Base-by-base conservation (phyloP, 2,113 vertebrate genomes). In the Podilymbus podiceps region DNA sequence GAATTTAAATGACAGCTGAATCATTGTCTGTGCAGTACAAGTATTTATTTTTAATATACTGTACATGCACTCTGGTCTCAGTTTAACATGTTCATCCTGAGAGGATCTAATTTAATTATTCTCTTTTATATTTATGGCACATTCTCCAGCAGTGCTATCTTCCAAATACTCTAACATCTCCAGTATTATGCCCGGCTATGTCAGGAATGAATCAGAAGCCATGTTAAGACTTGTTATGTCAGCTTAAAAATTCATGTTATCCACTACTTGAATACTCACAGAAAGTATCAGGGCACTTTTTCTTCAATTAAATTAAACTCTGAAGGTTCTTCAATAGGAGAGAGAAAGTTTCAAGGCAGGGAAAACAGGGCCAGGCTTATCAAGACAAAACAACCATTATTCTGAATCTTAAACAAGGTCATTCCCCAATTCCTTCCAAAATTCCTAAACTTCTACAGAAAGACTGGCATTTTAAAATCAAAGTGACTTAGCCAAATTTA, bases 61-160 rank as follows among this genome's bases (percentile, higher is more conserved):
- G 76, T 79, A 89, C 58, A 66, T 68, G 49, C 38, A 92, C 33
- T 79, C 58, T 87, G 24, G 83, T 91, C 73, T 92, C 73, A 90
- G 58, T 89, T 93, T 81, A 94, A 71, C 78, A 66, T 58, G 69
- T 85, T 95, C 92, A 89, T 94, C 62, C 86, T 85, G 80, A 96
- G 80, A 93, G 62, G 86, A 93, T 92, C 80, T 95, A 90, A 95
- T 96, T 89, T 92, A 96, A 96, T 93, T 95, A 95, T 93, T 95
- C 68, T 93, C 84, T 93, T 97, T 88, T 85, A 91, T 90, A 93
- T 86, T 95, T 96, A 92, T 82, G 92, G 88, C 77, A 96, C 81
- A 89, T 91, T 90, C 88, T 92, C 74, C 15, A 11, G 89, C 81
- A 88, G 35, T 42, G 42, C 83, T 91, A 85, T 87, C 92, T 95